Evolutionary conservation across 2,113 vertebrate genomes (phyloP).

Genomic region (Gopherus evgoodei): DNA sequence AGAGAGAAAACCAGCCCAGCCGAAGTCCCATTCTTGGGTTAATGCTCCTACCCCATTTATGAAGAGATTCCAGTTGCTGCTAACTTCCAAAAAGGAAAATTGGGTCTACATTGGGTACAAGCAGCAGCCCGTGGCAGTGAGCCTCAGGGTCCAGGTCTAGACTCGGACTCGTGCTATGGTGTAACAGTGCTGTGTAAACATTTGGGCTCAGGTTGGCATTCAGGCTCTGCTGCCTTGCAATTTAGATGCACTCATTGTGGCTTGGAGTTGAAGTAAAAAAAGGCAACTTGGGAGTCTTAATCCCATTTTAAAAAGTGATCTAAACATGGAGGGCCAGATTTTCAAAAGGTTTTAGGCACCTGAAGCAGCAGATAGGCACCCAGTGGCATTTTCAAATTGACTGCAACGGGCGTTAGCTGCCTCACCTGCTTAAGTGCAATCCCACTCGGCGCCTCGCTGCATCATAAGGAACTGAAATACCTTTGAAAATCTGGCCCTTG

Average conservation of each 20-base stretch:
- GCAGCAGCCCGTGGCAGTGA: neutral
- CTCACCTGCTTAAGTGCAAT: neutral
- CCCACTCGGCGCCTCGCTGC: neutral
- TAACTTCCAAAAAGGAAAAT: neutral
- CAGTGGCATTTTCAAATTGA: neutral
- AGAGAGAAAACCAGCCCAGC: neutral
- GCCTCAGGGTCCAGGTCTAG: neutral
- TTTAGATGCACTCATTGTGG: neutral
- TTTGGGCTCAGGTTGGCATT: neutral
- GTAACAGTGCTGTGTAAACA: neutral
- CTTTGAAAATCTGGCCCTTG: neutral
- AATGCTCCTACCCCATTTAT: neutral
- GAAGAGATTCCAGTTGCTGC: neutral
- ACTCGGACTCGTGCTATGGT: neutral
- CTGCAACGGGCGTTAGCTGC: neutral
- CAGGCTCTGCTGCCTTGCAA: neutral
- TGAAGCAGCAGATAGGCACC: neutral
- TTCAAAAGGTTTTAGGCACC: neutral
- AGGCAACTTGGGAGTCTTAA: neutral
- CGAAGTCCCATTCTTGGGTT: neutral
- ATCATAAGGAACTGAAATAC: neutral
- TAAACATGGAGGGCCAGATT: neutral
- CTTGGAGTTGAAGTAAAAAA: neutral
- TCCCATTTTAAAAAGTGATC: neutral
- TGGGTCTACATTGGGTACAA: neutral